Conservation (phyloP, 2,113 vertebrate genomes). For the Rhagologus leucostigma region DNA sequence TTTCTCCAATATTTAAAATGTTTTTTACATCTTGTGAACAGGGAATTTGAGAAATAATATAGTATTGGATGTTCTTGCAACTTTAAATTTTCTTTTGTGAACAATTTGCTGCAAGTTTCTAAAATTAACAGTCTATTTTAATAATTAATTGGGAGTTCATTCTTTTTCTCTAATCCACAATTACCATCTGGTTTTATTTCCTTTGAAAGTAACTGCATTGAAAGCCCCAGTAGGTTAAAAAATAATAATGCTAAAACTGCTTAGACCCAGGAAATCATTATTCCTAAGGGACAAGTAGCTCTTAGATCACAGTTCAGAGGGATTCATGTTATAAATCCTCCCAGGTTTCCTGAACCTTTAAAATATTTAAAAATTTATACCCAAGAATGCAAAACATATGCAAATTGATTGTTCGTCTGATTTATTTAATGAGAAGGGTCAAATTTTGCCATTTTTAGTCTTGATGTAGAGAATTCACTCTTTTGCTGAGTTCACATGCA, state of each 20-base stretch:
- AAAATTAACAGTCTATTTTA: constrained; percentile 46
- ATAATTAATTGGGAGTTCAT: constrained; percentile 38
- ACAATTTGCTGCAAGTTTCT: constrained; percentile 3
- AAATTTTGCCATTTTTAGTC: background rate
- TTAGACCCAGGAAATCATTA: background rate
- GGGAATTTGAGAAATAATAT: background rate
- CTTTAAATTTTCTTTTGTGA: background rate
- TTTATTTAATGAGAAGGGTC: background rate
- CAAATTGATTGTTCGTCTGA: background rate
- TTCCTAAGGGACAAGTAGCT: constrained; percentile 16
- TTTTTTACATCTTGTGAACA: background rate
- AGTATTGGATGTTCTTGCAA: background rate
- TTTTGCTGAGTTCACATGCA: background rate
- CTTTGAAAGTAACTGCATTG: constrained; percentile 8
- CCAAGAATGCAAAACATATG: background rate
- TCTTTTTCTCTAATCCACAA: constrained; percentile 29
- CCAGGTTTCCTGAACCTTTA: background rate
- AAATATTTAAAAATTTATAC: constrained; percentile 4
- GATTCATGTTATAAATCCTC: background rate
- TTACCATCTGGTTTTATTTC: constrained; percentile 50
- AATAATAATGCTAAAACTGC: constrained; percentile 11
- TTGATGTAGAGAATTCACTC: background rate
- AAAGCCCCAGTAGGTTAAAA: constrained; percentile 35
- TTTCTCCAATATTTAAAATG: background rate
- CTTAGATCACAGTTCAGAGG: constrained; percentile 21